Base-by-base conservation (phyloP, 1,140 invertebrate species). In the Pogonomyrmex barbatus region DNA sequence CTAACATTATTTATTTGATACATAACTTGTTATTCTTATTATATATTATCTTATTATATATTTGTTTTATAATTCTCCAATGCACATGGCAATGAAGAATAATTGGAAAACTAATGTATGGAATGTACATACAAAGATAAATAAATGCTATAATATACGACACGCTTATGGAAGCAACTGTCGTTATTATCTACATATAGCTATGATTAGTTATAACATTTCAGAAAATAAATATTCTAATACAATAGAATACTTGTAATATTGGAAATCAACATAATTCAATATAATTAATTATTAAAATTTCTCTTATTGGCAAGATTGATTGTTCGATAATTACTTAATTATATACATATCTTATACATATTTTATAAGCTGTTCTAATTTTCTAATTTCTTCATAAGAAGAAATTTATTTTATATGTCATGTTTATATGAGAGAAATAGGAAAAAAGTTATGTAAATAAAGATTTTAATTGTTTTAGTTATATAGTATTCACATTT, bases 1-100 rank as follows among this genome's bases (percentile, higher is more conserved):
- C 1, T 76, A 73, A 82, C 8, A 79, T 81, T 85, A 88, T 88
- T 87, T 87, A 62, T 87, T 82, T 70, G 17, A 87, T 75, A 87
- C 45, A 71, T 58, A 56, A 56, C 67, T 50, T 54, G 45, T 71
- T 81, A 81, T 33, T 36, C 2, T 42, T 68, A 52, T 68, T 52
- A 70, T 47, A 68, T 12, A 75, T 60, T 3, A n/a, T 36, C 2
- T 42, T 68, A 52, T 68, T 52, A 70, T 47, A 68, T 12, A 75
- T 60, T 3, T 86, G 56, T 67, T 82, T 67, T 86, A 60, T n/a
- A 86, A 56, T 30, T 6, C 12, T 81, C 14, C 54, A 85, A 56
- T 65, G 68, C 24, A 47, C 12, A n/a, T 47, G 8, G 24, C 39
- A 52, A 8, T 14, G 14, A 77, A 30, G n/a, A 65, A 54, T 17